A percentile compares a stretch with the other conserved stretches of the same genome.
Evolutionary conservation across 2,113 vertebrate species (phyloP).

Genomic region (Ifrita kowaldi): DNA sequence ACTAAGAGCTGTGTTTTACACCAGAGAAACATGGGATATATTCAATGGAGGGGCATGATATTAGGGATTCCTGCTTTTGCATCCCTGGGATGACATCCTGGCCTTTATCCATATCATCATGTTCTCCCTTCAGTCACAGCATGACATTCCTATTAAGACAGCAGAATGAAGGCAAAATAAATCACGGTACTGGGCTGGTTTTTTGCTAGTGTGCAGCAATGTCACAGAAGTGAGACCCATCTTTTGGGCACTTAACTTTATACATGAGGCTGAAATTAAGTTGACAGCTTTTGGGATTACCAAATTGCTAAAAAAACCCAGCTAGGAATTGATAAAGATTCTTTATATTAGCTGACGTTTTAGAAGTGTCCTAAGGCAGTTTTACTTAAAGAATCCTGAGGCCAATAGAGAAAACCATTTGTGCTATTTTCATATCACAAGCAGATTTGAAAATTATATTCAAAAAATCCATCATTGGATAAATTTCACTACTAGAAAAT

Average conservation of each 20-base stretch:
- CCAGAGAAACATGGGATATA: not conserved
- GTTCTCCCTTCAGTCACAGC: not conserved
- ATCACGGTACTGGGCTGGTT: not conserved
- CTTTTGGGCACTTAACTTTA: not conserved
- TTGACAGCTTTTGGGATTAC: not conserved
- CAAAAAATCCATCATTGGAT: not conserved
- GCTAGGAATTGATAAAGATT: not conserved
- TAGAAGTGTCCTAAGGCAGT: not conserved
- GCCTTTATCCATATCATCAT: too few relatives aligned
- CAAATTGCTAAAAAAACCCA: not conserved
- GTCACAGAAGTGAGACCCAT: not conserved
- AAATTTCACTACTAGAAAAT: not conserved
- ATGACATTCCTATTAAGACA: not conserved
- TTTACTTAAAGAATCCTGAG: not conserved
- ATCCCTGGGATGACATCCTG: not conserved
- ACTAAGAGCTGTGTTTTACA: not conserved
- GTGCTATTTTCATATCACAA: not conserved
- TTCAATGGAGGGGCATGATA: not conserved
- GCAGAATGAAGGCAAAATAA: not conserved
- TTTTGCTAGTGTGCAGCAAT: not conserved
- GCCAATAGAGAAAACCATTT: not conserved
- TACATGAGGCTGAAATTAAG: not conserved
- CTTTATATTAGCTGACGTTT: not conserved
- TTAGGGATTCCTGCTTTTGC: not conserved
- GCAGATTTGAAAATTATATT: not conserved